phyloP scores from a whole-genome alignment of 2,888 invertebrate species.

The Coecobrya sp. region DNA sequence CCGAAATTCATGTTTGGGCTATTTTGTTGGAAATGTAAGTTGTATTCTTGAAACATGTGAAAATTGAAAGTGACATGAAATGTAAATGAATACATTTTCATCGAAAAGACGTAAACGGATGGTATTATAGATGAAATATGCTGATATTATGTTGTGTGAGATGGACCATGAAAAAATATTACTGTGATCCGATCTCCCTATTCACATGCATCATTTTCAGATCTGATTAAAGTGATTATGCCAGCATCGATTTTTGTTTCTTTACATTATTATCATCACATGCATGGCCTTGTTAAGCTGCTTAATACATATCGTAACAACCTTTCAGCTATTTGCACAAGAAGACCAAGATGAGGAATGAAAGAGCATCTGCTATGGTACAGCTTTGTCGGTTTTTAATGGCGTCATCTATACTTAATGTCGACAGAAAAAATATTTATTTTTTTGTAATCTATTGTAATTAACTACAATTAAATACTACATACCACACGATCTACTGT shows the following conservation, averaged over 20 bases:
- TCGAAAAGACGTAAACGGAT: too few relatives aligned
- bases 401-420: neutral
- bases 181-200: neutral
- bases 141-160: neutral
- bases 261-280: neutral
- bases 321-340: neutral
- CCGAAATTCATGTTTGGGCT: too few relatives aligned
- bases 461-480: too few relatives aligned
- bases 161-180: neutral
- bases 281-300: neutral
- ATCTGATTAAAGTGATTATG: slow-evolving; percentile 28
- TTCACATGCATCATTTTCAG: neutral
- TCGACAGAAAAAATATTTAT: neutral
- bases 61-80: neutral
- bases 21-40: too few relatives aligned
- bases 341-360: neutral
- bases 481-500: too few relatives aligned
- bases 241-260: slow-evolving; percentile 1
- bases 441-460: neutral
- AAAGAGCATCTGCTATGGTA: neutral
- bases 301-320: neutral
- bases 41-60: neutral
- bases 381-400: neutral
- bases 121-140: too few relatives aligned
- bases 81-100: neutral